phyloP scores from a whole-genome alignment of 2,797 vertebrate species.

The Trematomus bernacchii region DNA sequence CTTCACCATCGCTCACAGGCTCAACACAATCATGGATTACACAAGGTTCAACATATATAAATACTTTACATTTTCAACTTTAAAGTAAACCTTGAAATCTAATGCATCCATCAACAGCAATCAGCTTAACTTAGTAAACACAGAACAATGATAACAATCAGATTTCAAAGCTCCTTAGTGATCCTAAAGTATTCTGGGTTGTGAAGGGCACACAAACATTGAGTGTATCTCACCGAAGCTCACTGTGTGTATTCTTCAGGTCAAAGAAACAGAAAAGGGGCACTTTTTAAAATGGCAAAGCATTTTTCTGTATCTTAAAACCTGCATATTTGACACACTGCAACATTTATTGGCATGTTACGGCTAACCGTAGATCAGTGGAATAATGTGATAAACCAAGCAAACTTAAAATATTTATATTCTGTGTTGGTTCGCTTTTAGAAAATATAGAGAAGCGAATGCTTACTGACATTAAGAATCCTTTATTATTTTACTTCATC shows the following conservation, averaged over 20 bases:
- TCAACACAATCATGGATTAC: slow-evolving; percentile 99
- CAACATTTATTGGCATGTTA: background rate
- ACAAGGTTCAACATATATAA: slow-evolving; percentile 85
- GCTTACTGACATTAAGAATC: too few species aligned
- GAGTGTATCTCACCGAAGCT: background rate
- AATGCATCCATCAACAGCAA: background rate
- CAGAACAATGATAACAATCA: background rate
- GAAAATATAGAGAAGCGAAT: too few species aligned
- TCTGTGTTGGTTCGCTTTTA: background rate
- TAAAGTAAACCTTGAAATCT: background rate
- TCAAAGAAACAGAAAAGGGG: too few species aligned
- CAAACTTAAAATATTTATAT: background rate
- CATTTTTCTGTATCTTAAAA: background rate
- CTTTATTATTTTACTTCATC: too few species aligned
- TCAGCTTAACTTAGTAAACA: background rate
- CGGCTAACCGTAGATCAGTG: background rate
- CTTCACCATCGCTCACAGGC: slow-evolving; percentile 96
- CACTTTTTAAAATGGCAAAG: background rate
- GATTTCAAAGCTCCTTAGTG: background rate
- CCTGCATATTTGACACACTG: background rate
- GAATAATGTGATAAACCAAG: background rate
- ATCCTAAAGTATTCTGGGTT: background rate
- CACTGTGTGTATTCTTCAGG: background rate
- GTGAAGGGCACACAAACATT: background rate
- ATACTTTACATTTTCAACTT: background rate